Conservation (phyloP, 2,797 vertebrate species). For the Psittacula echo region DNA sequence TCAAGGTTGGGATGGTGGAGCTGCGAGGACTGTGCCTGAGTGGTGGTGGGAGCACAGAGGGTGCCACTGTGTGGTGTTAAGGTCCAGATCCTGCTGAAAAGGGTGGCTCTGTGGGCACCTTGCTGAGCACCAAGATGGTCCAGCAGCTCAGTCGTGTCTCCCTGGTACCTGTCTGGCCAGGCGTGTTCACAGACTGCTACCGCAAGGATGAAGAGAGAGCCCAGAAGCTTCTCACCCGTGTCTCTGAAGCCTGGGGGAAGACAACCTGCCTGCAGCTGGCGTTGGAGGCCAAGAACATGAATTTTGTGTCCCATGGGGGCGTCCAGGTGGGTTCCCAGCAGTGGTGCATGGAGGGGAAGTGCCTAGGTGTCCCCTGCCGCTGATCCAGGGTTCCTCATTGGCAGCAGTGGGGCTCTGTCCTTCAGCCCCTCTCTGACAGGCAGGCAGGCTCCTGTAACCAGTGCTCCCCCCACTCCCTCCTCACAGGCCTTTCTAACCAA, state of each 20-base stretch:
- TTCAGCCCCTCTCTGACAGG: rapidly evolving
- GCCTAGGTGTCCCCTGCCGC: too few relatives aligned
- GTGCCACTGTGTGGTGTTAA: rapidly evolving
- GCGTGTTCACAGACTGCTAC: constrained; percentile 91
- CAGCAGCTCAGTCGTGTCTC: rapidly evolving
- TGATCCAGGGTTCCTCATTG: not conserved
- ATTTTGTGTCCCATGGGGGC: constrained; percentile 91
- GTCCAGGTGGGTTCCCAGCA: constrained; percentile 76
- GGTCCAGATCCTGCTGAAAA: not conserved
- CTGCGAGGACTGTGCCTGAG: rapidly evolving
- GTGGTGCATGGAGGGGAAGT: not conserved
- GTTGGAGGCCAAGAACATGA: constrained; percentile 89
- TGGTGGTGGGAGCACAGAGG: rapidly evolving
- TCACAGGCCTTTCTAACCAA: constrained; percentile 90
- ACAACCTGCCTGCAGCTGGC: constrained; percentile 91
- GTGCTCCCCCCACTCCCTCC: not conserved
- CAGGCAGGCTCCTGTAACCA: not conserved
- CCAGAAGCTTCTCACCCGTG: constrained; percentile 86
- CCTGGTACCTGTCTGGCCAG: constrained; percentile 59
- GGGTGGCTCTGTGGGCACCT: rapidly evolving
- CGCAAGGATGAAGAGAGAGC: constrained; percentile 84
- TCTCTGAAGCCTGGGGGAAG: constrained; percentile 89
- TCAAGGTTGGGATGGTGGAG: rapidly evolving
- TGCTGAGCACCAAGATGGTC: not conserved
- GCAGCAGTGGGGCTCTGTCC: not conserved